Conservation (phyloP, 2,113 vertebrate genomes). For the Saguinus midas region DNA sequence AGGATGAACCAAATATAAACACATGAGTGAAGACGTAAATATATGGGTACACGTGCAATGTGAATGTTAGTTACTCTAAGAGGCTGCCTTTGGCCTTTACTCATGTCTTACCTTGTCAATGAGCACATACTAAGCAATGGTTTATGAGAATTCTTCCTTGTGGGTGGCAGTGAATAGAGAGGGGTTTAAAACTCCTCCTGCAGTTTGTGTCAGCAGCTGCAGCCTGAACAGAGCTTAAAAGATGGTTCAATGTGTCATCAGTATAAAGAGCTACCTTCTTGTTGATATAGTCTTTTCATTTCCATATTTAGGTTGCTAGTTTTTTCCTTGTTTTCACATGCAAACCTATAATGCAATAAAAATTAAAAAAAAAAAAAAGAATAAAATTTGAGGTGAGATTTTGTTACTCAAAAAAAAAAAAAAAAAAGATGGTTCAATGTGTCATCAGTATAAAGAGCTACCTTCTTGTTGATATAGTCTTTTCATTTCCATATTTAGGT, state of each 20-base stretch:
- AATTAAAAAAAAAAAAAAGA: no score
- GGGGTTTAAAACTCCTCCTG: not conserved
- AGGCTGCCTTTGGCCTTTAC: not conserved
- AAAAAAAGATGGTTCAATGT: not conserved
- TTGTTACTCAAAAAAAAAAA: no score
- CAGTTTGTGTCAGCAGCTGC: not conserved
- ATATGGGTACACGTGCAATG: fast-evolving
- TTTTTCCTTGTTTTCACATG: not conserved
- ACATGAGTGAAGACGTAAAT: not conserved
- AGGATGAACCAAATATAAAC: not conserved
- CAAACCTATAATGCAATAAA: no score
- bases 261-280: not conserved
- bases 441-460: not conserved
- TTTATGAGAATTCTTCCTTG: not conserved
- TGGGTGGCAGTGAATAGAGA: not conserved
- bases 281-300: not conserved
- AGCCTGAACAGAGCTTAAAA: not conserved
- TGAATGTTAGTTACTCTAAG: not conserved
- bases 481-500: not conserved
- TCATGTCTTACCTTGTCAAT: not conserved
- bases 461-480: not conserved
- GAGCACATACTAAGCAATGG: not conserved
- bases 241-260: not conserved
- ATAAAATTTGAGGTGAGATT: no score
- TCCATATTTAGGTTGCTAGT: not conserved